These are phyloP conservation scores for Rhadina sibilatrix DNA, from an alignment of 2,113 vertebrate species.

Conservation along the genomic window DNA sequence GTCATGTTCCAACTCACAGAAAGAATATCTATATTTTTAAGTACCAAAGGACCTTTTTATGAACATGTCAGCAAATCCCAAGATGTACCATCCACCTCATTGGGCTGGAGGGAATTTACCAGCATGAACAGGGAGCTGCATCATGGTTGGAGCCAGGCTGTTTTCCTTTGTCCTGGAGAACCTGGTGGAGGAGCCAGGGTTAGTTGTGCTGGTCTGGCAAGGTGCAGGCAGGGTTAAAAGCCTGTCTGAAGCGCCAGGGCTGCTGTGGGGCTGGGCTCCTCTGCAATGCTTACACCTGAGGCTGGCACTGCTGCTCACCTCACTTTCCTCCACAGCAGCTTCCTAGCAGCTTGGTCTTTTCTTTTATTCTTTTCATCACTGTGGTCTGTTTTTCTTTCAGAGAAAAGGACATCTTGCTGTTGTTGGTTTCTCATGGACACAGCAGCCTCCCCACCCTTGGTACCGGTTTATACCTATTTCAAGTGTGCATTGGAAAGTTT, in stretches of 20 bases:
- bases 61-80: neutral
- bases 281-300: rapidly evolving
- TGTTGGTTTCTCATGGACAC: neutral
- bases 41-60: neutral
- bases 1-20: neutral
- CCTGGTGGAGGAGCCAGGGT: neutral
- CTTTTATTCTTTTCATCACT: neutral
- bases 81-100: neutral
- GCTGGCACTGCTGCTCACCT: neutral
- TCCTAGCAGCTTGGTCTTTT: neutral
- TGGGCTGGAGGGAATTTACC: neutral
- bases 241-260: rapidly evolving
- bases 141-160: neutral
- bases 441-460: rapidly evolving
- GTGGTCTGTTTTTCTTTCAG: neutral
- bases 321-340: rapidly evolving
- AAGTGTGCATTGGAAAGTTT: neutral
- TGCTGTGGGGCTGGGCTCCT: neutral
- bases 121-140: neutral
- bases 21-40: neutral
- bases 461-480: neutral
- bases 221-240: neutral
- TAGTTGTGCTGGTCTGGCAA: neutral
- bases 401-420: neutral
- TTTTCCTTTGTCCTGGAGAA: neutral